Evolutionary conservation across 2,797 vertebrate species (phyloP).

Genomic region (Onychomys leucogaster): DNA sequence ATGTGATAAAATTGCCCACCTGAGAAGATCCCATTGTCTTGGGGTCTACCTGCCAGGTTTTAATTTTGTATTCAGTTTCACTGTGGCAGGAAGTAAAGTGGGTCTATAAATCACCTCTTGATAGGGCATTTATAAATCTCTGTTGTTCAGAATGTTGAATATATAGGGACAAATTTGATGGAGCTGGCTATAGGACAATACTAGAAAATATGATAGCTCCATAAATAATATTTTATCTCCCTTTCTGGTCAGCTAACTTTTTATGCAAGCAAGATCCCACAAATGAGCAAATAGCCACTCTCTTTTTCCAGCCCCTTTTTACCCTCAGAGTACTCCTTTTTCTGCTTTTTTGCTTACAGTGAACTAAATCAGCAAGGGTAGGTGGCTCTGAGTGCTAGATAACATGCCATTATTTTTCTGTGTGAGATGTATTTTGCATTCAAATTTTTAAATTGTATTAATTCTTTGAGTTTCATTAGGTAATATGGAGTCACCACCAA

Average conservation of each 20-base stretch:
- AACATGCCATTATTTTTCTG: conserved; percentile 7
- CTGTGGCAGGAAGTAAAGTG: background rate
- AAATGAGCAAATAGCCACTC: background rate
- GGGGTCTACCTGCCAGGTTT: background rate
- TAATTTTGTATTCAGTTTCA: background rate
- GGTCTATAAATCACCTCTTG: background rate
- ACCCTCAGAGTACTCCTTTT: background rate
- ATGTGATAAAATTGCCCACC: background rate
- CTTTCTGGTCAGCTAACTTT: background rate
- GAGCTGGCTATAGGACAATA: background rate
- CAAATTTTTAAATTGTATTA: conserved; percentile 48
- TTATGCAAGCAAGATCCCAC: background rate
- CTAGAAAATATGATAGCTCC: background rate
- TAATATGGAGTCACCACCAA: conserved; percentile 79
- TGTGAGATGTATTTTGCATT: conserved; percentile 13
- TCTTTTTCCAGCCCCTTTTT: background rate
- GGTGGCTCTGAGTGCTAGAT: background rate
- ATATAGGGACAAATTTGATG: background rate
- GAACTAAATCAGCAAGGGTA: background rate
- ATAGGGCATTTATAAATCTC: background rate
- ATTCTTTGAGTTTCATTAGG: conserved; percentile 85
- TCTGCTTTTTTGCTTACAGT: background rate
- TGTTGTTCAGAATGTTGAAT: background rate
- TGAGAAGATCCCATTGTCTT: background rate
- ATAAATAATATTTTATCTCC: background rate